These are phyloP conservation scores for Cryptotis parvus DNA, from an alignment of 2,113 vertebrate genomes.

Conservation along the genomic window DNA sequence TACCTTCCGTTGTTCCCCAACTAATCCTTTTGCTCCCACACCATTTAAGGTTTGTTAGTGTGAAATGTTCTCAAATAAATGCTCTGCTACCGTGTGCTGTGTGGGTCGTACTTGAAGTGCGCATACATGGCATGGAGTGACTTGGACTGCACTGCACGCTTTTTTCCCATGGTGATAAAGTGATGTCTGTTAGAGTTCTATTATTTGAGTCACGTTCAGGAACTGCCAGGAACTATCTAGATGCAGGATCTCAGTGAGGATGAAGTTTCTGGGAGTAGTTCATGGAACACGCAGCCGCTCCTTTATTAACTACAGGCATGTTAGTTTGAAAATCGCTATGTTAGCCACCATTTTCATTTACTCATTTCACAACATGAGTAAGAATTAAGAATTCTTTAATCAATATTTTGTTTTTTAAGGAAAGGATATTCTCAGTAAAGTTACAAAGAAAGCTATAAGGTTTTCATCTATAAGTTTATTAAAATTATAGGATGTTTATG, in stretches of 20 bases:
- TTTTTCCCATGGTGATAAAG: background rate
- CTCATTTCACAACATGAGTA: too few relatives aligned
- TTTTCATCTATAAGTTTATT: background rate
- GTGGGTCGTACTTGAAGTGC: constrained; percentile 1
- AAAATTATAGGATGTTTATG: constrained; percentile 23
- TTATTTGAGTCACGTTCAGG: background rate
- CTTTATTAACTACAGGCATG: background rate
- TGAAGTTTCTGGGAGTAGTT: background rate
- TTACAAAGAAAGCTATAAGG: background rate
- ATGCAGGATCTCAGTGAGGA: background rate
- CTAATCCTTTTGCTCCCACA: constrained; percentile 98
- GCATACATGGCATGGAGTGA: constrained; percentile 69
- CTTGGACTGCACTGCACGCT: constrained; percentile 54
- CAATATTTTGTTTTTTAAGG: too few relatives aligned
- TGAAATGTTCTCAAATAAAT: constrained; percentile 55
- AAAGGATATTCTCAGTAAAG: background rate
- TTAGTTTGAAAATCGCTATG: background rate
- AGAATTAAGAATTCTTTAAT: too few relatives aligned
- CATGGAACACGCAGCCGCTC: background rate
- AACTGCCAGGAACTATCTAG: background rate
- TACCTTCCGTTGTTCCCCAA: constrained; percentile 95
- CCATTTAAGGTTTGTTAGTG: constrained; percentile 96
- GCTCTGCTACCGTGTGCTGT: constrained; percentile 71
- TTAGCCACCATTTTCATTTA: background rate
- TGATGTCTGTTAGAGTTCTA: background rate